These are phyloP conservation scores for Homarus gammarus DNA, from an alignment of 2,888 invertebrate genomes.

Conservation along the genomic window DNA sequence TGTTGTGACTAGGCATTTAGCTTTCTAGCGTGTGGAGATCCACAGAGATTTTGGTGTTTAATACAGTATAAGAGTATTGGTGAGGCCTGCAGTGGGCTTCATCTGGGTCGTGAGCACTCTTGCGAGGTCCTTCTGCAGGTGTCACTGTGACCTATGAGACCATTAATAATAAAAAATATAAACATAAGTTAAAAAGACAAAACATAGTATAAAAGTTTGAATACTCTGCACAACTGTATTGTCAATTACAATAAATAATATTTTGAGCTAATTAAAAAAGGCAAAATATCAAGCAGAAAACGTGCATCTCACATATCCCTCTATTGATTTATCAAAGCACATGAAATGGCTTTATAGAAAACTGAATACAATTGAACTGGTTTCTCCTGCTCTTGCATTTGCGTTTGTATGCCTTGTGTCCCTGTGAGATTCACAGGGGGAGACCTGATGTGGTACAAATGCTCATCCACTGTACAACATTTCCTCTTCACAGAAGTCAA, in stretches of 20 bases:
- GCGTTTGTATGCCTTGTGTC: conserved; percentile 41
- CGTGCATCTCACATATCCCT: conserved; percentile 26
- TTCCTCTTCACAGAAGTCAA: conserved; percentile 65
- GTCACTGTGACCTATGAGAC: conserved; percentile 1
- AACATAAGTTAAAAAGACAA: conserved; percentile 18
- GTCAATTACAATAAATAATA: conserved; percentile 28
- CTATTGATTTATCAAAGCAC: conserved; percentile 34
- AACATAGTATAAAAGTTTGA: conserved; percentile 41
- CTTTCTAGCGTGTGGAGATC: conserved; percentile 40
- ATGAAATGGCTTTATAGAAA: neutral
- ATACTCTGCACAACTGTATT: conserved; percentile 45
- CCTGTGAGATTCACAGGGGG: conserved; percentile 37
- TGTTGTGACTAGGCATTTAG: conserved; percentile 27
- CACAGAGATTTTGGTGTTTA: conserved; percentile 22
- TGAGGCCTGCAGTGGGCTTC: neutral
- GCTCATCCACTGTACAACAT: conserved; percentile 56
- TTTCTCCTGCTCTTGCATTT: conserved; percentile 28
- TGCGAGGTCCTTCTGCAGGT: neutral
- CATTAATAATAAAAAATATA: conserved; percentile 4
- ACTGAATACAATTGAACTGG: conserved; percentile 17
- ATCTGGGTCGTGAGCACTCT: neutral
- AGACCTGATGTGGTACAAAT: conserved; percentile 34
- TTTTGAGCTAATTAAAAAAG: conserved; percentile 52
- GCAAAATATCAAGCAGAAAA: conserved; percentile 49
- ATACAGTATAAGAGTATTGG: conserved; percentile 17